Conservation (phyloP, 1,140 invertebrate genomes). For the Hylaeus volcanicus region DNA sequence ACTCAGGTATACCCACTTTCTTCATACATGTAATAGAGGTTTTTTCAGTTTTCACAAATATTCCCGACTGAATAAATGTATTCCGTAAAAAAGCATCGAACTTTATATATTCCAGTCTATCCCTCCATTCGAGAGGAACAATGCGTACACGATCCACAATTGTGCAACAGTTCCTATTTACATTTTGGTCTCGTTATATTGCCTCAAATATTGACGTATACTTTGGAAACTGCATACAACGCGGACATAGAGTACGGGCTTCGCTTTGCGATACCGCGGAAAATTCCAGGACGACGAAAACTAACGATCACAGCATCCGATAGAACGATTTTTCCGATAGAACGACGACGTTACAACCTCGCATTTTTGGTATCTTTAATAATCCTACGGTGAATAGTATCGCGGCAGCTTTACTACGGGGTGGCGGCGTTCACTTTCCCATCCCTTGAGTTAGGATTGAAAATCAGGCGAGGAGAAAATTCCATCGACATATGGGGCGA, state of each 20-base stretch:
- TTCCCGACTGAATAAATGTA: not conserved
- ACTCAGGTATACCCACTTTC: no score
- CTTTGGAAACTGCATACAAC: not conserved
- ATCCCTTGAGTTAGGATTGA: not conserved
- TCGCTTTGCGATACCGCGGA: not conserved
- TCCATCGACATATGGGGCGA: not conserved
- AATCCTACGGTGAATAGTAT: not conserved
- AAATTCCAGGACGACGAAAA: constrained; percentile 8
- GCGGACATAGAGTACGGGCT: constrained; percentile 3
- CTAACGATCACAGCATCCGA: not conserved
- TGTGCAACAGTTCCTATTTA: constrained; percentile 19
- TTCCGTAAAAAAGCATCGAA: not conserved
- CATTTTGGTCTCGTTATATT: constrained; percentile 11
- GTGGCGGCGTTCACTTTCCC: not conserved
- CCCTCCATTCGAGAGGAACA: not conserved
- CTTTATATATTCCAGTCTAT: constrained; percentile 6
- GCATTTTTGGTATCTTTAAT: not conserved
- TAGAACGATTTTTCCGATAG: not conserved
- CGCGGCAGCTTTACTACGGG: not conserved
- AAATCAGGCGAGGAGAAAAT: not conserved
- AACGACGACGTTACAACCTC: not conserved
- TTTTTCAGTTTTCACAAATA: no score
- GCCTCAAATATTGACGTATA: constrained; percentile 31
- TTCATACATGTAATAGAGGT: no score
- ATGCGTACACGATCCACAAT: constrained; percentile 12